Percentiles rank a stretch among this genome's conserved stretches.
phyloP scores from a whole-genome alignment of 2,113 vertebrate genomes.

The Phoenicopterus ruber region DNA sequence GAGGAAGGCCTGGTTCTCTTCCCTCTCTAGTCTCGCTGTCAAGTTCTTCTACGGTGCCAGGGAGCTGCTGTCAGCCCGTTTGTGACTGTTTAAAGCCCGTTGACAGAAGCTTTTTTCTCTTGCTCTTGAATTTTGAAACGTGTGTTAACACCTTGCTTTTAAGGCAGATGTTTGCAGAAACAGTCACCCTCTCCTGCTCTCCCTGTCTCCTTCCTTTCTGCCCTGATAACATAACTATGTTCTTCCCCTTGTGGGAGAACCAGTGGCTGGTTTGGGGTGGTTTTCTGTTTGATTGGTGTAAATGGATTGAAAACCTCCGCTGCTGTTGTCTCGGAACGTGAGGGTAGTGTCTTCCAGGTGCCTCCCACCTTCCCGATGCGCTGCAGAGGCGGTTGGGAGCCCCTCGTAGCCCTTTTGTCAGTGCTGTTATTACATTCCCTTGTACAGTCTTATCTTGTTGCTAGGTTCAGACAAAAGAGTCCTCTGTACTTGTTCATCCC shows the following conservation, averaged over 20 bases:
- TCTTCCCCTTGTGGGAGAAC: neutral
- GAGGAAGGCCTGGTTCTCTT: neutral
- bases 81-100: neutral
- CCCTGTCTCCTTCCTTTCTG: neutral
- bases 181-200: neutral
- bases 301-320: neutral
- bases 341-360: neutral
- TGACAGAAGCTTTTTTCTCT: neutral
- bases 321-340: neutral
- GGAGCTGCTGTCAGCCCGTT: neutral
- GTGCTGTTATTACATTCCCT: neutral
- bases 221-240: neutral
- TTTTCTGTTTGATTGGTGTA: neutral
- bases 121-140: neutral
- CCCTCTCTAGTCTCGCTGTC: neutral
- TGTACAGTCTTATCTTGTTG: neutral
- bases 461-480: neutral
- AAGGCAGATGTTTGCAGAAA: neutral
- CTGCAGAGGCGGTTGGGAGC: neutral
- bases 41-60: neutral
- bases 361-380: neutral
- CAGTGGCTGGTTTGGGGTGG: accelerated
- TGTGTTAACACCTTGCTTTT: neutral
- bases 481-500: neutral
- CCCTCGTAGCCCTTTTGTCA: accelerated